Percentiles rank a stretch among this genome's conserved stretches.
These are phyloP conservation scores for Plutomurus gul DNA, from an alignment of 1,140 invertebrate species.

Conservation along the genomic window DNA sequence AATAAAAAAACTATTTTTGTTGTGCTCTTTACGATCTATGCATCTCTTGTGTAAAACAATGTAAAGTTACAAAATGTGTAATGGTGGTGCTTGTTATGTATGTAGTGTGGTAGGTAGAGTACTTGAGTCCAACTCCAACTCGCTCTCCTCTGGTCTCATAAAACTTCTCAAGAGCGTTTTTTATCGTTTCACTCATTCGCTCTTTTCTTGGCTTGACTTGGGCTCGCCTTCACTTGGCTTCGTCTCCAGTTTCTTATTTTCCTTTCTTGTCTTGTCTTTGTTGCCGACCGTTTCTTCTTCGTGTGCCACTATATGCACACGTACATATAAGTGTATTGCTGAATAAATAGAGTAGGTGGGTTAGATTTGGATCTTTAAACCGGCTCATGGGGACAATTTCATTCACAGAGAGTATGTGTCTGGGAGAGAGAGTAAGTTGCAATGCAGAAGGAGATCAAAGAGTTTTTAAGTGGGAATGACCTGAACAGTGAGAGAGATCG, in stretches of 20 bases:
- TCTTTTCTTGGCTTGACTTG: background rate
- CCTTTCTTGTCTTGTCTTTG: slow-evolving; percentile 21
- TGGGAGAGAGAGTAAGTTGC: slow-evolving; percentile 1
- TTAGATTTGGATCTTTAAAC: slow-evolving; percentile 4
- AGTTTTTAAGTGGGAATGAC: slow-evolving; percentile 16
- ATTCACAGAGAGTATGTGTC: too few species aligned
- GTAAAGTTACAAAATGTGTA: slow-evolving; percentile 8
- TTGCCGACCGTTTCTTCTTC: background rate
- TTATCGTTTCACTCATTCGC: slow-evolving; percentile 42
- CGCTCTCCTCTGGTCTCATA: slow-evolving; percentile 29
- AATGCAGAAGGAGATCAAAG: background rate
- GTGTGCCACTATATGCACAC: background rate
- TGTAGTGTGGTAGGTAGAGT: slow-evolving; percentile 23
- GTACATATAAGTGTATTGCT: background rate
- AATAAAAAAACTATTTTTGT: too few species aligned
- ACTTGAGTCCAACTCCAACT: slow-evolving; percentile 13
- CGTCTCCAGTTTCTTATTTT: slow-evolving; percentile 24
- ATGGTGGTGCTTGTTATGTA: background rate
- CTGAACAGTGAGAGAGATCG: background rate
- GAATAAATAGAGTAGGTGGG: slow-evolving; percentile 24
- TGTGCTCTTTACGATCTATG: too few species aligned
- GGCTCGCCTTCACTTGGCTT: slow-evolving; percentile 14
- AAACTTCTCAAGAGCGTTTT: slow-evolving; percentile 40
- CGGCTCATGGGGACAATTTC: slow-evolving; percentile 27
- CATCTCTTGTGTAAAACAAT: background rate